These are phyloP conservation scores for Cheilosia scutellata DNA, from an alignment of 2,888 invertebrate species.

Conservation along the genomic window DNA sequence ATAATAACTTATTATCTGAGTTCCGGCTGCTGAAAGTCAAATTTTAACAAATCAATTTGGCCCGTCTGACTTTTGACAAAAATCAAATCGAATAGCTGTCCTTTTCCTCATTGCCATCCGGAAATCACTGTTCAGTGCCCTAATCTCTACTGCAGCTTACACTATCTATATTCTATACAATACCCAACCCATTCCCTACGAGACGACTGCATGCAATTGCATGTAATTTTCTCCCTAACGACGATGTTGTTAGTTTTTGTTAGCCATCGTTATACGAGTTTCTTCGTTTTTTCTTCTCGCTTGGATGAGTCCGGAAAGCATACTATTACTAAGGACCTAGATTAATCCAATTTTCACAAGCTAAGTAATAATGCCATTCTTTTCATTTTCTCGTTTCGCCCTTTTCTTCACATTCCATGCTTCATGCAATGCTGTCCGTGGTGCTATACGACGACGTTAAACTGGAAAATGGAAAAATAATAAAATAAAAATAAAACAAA, in stretches of 20 bases:
- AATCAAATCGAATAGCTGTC: background rate
- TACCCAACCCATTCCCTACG: background rate
- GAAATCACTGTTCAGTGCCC: background rate
- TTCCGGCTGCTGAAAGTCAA: no score
- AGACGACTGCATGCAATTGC: conserved; percentile 54
- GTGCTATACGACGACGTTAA: background rate
- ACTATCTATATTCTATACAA: background rate
- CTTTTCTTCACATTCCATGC: conserved; percentile 33
- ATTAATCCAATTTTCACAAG: conserved; percentile 73
- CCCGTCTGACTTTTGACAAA: background rate
- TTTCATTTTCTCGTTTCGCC: conserved; percentile 48
- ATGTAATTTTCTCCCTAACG: conserved; percentile 63
- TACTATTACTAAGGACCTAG: conserved; percentile 53
- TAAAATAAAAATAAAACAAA: conserved; percentile 70
- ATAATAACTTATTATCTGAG: no score
- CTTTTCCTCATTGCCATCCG: background rate
- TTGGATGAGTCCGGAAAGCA: conserved; percentile 33
- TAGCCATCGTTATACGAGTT: conserved; percentile 59
- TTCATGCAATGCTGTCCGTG: conserved; percentile 35
- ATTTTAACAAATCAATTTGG: no score
- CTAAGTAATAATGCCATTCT: conserved; percentile 71
- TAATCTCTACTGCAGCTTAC: conserved; percentile 31
- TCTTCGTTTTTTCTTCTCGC: conserved; percentile 1
- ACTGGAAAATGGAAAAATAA: conserved; percentile 35
- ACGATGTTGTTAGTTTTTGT: conserved; percentile 69